Base-by-base conservation (phyloP, 2,797 vertebrate species). In the Sebastes taczanowskii region DNA sequence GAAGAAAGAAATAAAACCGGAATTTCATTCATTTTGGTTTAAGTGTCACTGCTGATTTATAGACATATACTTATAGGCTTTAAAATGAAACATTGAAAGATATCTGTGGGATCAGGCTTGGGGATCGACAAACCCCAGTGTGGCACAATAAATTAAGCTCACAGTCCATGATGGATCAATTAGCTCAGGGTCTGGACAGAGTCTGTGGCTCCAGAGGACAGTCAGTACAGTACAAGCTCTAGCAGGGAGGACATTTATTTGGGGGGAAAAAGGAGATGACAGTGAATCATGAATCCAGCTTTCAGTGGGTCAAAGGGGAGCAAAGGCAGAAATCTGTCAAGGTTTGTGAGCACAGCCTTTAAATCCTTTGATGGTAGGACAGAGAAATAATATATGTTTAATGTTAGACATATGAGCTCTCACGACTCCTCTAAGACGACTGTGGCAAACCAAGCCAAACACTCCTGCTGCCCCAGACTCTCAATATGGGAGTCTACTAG, bases 321-420 rank as follows among this genome's bases (percentile, higher is more conserved):
- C 59, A 68, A 70, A 46, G 13, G 9, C 7, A 11, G 11, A 81
- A 78, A 77, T 73, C 23, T 69, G 63, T 63, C 46, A n/a, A 10
- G 1, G n/a, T 58, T 78, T 64, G 67, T 77, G 67, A 71, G 78
- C 49, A 16, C 13, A 11, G 23, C 30, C 53, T 76, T 71, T 69
- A n/a, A 68, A 46, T 65, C 53, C 34, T 63, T 64, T 52, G 27
- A 68, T 75, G 30, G 42, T 6, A 62, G 25, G 35, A 49, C 6
- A 32, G 13, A 69, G 2, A 72, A 77, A 74, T 81, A 30, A 72
- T 77, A 70, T 80, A 55, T 79, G 68, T 77, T 80, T 86, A 75
- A 84, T 74, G 77, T 74, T 64, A 83, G 34, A 71, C 27, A 23
- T 56, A 23, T 42, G 58, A 74, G 46, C 77, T 82, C 32, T 73